Conservation (phyloP, 2,888 invertebrate genomes). For the Mythimna ferrago region DNA sequence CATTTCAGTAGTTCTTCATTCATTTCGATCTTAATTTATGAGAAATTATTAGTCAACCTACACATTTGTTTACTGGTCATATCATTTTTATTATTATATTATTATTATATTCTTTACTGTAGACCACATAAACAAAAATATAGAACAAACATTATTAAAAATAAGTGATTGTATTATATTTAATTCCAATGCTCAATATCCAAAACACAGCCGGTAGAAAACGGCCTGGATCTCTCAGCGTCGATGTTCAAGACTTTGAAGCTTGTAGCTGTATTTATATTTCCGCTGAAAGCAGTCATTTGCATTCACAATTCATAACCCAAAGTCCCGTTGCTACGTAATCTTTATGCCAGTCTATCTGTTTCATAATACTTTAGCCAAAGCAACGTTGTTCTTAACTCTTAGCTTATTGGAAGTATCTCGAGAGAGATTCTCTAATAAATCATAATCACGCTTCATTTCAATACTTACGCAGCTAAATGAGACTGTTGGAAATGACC, state of each 20-base stretch:
- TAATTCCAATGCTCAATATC: too few relatives aligned
- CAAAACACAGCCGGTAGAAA: too few relatives aligned
- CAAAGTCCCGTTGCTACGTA: conserved; percentile 5
- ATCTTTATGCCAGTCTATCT: conserved; percentile 25
- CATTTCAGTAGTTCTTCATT: background rate
- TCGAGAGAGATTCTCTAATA: conserved; percentile 35
- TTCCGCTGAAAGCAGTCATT: conserved; percentile 8
- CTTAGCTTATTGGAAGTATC: conserved; percentile 48
- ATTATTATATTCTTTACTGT: too few relatives aligned
- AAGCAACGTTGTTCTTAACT: conserved; percentile 31
- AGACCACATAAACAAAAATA: too few relatives aligned
- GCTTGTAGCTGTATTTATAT: background rate
- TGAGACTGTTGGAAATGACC: conserved; percentile 35
- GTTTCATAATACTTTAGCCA: conserved; percentile 37
- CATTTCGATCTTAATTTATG: background rate
- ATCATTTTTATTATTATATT: too few relatives aligned
- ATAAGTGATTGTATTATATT: too few relatives aligned
- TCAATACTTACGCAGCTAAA: conserved; percentile 38
- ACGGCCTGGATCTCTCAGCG: too few relatives aligned
- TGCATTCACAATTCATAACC: conserved; percentile 20
- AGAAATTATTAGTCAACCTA: too few relatives aligned
- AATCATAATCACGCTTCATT: conserved; percentile 49
- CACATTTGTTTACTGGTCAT: too few relatives aligned
- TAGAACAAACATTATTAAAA: too few relatives aligned
- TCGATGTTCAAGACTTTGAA: too few relatives aligned